Evolutionary conservation across 2,797 vertebrate genomes (phyloP).

Genomic region (Pseudochromis fuscus): DNA sequence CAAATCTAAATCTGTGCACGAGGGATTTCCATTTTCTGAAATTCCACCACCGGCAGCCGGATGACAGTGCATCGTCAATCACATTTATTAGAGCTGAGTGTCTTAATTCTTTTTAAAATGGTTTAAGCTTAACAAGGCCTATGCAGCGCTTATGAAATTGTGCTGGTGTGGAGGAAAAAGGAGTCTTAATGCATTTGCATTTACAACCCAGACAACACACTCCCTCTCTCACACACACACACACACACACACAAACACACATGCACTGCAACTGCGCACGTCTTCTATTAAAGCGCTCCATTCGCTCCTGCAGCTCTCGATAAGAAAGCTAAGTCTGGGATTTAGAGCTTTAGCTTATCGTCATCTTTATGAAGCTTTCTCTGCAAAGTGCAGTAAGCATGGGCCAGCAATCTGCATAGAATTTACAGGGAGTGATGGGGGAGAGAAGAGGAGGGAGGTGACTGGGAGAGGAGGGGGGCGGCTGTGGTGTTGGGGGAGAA

Average conservation of each 20-base stretch:
- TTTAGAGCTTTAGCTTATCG: constrained; percentile 87
- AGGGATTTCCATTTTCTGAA: constrained; percentile 51
- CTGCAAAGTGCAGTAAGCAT: constrained; percentile 82
- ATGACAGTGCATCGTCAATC: constrained; percentile 58
- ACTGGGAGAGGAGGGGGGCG: constrained; percentile 28
- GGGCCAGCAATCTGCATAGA: constrained; percentile 83
- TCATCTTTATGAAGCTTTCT: constrained; percentile 83
- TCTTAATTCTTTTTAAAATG: constrained; percentile 75
- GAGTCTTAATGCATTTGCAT: constrained; percentile 78
- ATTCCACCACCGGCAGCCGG: constrained; percentile 37
- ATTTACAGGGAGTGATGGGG: constrained; percentile 71
- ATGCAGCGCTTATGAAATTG: constrained; percentile 62
- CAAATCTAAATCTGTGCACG: constrained; percentile 34
- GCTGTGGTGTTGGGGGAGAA: constrained; percentile 32
- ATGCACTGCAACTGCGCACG: constrained; percentile 55
- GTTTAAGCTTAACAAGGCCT: constrained; percentile 72
- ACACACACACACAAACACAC: constrained; percentile 43
- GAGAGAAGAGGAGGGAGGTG: constrained; percentile 6
- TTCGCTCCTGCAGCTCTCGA: constrained; percentile 84
- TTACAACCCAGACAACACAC: constrained; percentile 72
- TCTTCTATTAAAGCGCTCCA: constrained; percentile 78
- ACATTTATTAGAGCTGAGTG: constrained; percentile 69
- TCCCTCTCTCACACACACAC: constrained; percentile 30
- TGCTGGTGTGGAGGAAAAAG: constrained; percentile 60
- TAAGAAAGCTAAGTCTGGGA: constrained; percentile 88